These are phyloP conservation scores for Hippasteria phrygiana DNA, from an alignment of 53 echinoderm and acorn worm genomes.

Conservation along the genomic window DNA sequence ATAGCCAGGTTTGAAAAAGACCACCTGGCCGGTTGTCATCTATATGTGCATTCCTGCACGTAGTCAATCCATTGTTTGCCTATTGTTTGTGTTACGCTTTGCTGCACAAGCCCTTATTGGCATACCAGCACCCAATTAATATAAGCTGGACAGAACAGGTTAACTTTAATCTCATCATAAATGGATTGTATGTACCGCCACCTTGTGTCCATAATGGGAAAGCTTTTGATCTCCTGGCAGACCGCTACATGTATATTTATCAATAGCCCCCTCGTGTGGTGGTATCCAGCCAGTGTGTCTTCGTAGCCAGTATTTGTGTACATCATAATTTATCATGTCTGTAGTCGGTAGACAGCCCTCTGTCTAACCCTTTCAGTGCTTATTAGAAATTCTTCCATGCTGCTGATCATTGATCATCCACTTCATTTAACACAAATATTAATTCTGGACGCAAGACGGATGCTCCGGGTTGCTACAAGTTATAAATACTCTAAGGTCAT, in stretches of 20 bases:
- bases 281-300: conserved; percentile 20
- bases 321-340: background rate
- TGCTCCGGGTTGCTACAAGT: conserved; percentile 4
- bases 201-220: conserved; percentile 6
- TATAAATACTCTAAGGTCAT: conserved; percentile 50
- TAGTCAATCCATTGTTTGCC: too few relatives aligned
- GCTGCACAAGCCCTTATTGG: too few relatives aligned
- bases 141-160: too few relatives aligned
- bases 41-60: too few relatives aligned
- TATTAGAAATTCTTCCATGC: conserved; percentile 32
- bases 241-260: background rate
- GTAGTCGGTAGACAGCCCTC: background rate
- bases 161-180: too few relatives aligned
- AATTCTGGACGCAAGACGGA: conserved; percentile 20
- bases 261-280: conserved; percentile 52
- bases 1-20: too few relatives aligned
- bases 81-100: too few relatives aligned
- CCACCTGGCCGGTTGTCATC: too few relatives aligned
- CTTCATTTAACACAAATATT: conserved; percentile 55
- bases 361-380: conserved; percentile 13
- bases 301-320: background rate
- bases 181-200: conserved; percentile 34
- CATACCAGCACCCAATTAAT: too few relatives aligned
- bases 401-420: conserved; percentile 46
- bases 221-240: background rate